A percentile compares a stretch with the other conserved stretches of the same genome.
Conservation (phyloP, 2,888 invertebrate species). For the Hypomecis atomaria region DNA sequence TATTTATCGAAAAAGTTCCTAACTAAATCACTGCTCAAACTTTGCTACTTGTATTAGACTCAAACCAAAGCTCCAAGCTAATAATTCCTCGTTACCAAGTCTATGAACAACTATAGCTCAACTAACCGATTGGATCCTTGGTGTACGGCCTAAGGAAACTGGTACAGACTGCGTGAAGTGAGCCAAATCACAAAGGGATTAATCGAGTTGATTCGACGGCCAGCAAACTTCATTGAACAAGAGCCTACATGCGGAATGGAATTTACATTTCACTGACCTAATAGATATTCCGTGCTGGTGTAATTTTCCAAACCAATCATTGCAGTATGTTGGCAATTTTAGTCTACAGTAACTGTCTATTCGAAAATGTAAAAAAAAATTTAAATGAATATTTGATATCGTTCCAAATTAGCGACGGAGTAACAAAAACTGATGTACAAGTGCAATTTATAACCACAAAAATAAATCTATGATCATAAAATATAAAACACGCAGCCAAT, state of each 20-base stretch:
- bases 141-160: slow-evolving; percentile 26
- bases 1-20: not conserved
- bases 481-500: no score
- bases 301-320: slow-evolving; percentile 37
- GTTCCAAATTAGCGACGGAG: no score
- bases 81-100: slow-evolving; percentile 9
- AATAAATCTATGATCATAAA: no score
- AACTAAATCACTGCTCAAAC: slow-evolving; percentile 1
- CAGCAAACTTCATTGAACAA: slow-evolving; percentile 55
- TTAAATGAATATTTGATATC: no score
- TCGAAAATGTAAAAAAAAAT: no score
- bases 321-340: slow-evolving; percentile 3
- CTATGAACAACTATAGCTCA: slow-evolving; percentile 4
- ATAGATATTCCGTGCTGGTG: slow-evolving; percentile 23
- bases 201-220: slow-evolving; percentile 54
- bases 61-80: slow-evolving; percentile 4
- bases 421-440: no score
- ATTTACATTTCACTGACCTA: slow-evolving; percentile 37
- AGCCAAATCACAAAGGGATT: slow-evolving; percentile 57
- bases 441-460: no score
- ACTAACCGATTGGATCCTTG: slow-evolving; percentile 22
- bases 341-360: not conserved
- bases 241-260: slow-evolving; percentile 32
- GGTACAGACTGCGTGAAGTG: slow-evolving; percentile 37
- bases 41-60: slow-evolving; percentile 6